Evolutionary conservation across 2,888 invertebrate species (phyloP).

Genomic region (Phoenoteleia sp.): DNA sequence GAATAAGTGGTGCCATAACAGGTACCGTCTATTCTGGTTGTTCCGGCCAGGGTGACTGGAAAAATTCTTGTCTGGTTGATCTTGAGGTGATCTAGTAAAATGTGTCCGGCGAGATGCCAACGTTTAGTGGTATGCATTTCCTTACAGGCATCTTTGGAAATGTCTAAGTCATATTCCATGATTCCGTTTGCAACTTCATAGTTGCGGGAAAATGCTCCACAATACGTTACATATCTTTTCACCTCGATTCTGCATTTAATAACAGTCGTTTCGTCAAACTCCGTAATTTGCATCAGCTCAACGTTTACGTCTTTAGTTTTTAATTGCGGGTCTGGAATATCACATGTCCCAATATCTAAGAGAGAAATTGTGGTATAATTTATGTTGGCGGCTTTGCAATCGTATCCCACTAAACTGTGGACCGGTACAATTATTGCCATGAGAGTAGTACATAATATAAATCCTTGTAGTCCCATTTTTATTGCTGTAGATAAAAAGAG

Average conservation of each 20-base stretch:
- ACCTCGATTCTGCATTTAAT: not conserved
- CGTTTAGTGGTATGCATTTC: not conserved
- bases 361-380: not conserved
- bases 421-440: too few relatives aligned
- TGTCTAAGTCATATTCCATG: too few relatives aligned
- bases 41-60: too few relatives aligned
- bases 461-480: too few relatives aligned
- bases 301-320: not conserved
- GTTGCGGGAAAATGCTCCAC: too few relatives aligned
- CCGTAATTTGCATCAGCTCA: not conserved
- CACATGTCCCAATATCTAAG: not conserved
- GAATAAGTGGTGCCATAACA: not conserved
- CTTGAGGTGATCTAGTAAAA: too few relatives aligned
- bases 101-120: too few relatives aligned
- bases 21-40: not conserved
- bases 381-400: not conserved
- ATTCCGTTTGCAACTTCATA: too few relatives aligned
- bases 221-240: not conserved
- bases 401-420: not conserved
- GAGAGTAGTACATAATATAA: too few relatives aligned
- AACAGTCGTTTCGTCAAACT: not conserved
- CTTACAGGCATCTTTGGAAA: too few relatives aligned
- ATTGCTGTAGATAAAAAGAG: too few relatives aligned
- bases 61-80: too few relatives aligned
- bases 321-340: not conserved